phyloP scores from a whole-genome alignment of 1,140 invertebrate species.

The Drosophila punjabiensis region DNA sequence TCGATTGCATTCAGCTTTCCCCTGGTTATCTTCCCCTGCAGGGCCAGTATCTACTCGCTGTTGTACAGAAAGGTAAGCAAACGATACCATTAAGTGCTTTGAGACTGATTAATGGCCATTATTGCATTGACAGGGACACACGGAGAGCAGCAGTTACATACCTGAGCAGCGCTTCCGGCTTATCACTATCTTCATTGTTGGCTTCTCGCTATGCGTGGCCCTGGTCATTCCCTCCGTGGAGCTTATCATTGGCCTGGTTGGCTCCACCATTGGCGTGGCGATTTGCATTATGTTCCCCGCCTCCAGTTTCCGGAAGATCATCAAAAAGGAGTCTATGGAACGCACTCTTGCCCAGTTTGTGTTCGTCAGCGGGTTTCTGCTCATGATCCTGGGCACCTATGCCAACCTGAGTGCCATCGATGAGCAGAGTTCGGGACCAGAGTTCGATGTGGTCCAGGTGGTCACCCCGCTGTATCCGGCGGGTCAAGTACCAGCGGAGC shows the following conservation, averaged over 20 bases:
- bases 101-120: not conserved
- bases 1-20: slow-evolving; percentile 98
- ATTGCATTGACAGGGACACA: slow-evolving; percentile 69
- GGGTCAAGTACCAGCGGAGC: slow-evolving; percentile 51
- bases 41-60: slow-evolving; percentile 96
- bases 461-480: slow-evolving; percentile 71
- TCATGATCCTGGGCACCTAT: slow-evolving; percentile 94
- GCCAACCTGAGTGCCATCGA: slow-evolving; percentile 93
- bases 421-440: slow-evolving; percentile 85
- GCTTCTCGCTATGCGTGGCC: slow-evolving; percentile 91
- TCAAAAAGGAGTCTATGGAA: slow-evolving; percentile 91
- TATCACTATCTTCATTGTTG: slow-evolving; percentile 92
- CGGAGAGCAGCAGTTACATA: slow-evolving; percentile 86
- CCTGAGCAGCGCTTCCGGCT: slow-evolving; percentile 92
- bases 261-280: slow-evolving; percentile 97
- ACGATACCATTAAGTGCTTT: not conserved
- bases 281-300: slow-evolving; percentile 97
- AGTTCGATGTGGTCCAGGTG: slow-evolving; percentile 58
- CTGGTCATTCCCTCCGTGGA: slow-evolving; percentile 95
- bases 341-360: slow-evolving; percentile 90
- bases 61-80: slow-evolving; percentile 92
- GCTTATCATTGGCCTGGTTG: slow-evolving; percentile 95
- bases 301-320: slow-evolving; percentile 90
- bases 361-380: slow-evolving; percentile 90
- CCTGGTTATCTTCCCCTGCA: slow-evolving; percentile 97